Conservation (phyloP, 2,113 vertebrate species). For the Neogale vison region DNA sequence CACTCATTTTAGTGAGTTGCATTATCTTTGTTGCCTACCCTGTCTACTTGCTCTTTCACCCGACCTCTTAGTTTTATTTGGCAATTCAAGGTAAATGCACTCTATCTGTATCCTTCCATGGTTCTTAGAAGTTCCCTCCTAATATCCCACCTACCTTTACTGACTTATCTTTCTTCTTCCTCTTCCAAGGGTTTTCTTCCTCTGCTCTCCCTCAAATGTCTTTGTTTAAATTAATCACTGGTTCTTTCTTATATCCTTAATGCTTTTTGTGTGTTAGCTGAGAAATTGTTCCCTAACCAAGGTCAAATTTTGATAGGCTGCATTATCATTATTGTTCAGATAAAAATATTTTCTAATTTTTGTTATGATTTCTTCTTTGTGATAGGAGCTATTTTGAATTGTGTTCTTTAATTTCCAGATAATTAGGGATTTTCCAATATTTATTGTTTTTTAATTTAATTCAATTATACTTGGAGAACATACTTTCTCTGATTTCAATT, state of each 20-base stretch:
- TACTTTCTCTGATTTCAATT: not conserved
- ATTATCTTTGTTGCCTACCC: not conserved
- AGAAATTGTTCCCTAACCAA: slow-evolving; percentile 11
- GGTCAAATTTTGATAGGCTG: not conserved
- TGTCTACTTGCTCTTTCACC: not conserved
- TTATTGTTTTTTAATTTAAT: slow-evolving; percentile 20
- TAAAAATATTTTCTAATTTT: slow-evolving; percentile 47
- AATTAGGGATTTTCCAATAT: not conserved
- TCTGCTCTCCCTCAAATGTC: not conserved
- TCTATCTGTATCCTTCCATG: not conserved
- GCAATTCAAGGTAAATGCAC: not conserved
- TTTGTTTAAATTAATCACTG: not conserved
- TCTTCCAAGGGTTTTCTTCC: not conserved
- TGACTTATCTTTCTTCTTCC: not conserved
- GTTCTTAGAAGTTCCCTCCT: not conserved
- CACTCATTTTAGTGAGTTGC: not conserved
- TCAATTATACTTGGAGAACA: not conserved
- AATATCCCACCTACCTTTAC: not conserved
- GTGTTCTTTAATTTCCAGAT: slow-evolving; percentile 16
- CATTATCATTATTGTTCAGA: slow-evolving; percentile 8
- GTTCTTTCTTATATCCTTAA: not conserved
- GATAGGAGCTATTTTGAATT: slow-evolving; percentile 26
- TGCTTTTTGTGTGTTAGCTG: not conserved
- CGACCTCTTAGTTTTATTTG: not conserved
- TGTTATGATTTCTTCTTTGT: not conserved